Evolutionary conservation across 1,140 invertebrate genomes (phyloP).

Genomic region (Camponotus floridanus): DNA sequence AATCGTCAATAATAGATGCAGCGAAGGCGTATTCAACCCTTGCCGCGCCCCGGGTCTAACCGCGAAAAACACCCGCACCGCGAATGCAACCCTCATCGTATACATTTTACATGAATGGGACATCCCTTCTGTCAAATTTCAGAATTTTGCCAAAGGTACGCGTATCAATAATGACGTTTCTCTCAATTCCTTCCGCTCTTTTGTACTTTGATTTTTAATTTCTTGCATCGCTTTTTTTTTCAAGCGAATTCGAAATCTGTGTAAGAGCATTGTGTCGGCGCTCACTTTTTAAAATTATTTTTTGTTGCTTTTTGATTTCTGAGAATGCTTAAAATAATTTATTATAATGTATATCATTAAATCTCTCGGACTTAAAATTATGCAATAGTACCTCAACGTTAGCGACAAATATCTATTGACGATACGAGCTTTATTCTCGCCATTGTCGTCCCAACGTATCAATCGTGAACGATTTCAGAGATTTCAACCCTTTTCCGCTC

Average conservation of each 20-base stretch:
- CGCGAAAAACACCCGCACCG: conserved; percentile 47
- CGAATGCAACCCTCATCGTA: conserved; percentile 21
- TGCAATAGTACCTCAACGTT: not conserved
- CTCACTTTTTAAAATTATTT: no score
- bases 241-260: not conserved
- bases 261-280: not conserved
- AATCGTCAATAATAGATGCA: conserved; percentile 66
- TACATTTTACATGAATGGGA: conserved; percentile 42
- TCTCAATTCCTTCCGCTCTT: not conserved
- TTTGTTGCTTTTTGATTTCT: no score
- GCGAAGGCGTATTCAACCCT: conserved; percentile 56
- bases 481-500: conserved; percentile 73
- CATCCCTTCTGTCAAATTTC: not conserved
- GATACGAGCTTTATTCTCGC: not conserved
- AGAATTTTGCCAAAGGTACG: not conserved
- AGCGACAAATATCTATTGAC: not conserved
- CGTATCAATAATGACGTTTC: not conserved
- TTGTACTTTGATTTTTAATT: not conserved
- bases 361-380: not conserved
- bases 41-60: not conserved
- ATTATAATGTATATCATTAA: not conserved
- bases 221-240: not conserved
- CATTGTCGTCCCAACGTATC: conserved; percentile 1
- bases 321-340: not conserved
- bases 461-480: conserved; percentile 24